Conservation (phyloP, 2,797 vertebrate species). For the Xenentodon cancila region DNA sequence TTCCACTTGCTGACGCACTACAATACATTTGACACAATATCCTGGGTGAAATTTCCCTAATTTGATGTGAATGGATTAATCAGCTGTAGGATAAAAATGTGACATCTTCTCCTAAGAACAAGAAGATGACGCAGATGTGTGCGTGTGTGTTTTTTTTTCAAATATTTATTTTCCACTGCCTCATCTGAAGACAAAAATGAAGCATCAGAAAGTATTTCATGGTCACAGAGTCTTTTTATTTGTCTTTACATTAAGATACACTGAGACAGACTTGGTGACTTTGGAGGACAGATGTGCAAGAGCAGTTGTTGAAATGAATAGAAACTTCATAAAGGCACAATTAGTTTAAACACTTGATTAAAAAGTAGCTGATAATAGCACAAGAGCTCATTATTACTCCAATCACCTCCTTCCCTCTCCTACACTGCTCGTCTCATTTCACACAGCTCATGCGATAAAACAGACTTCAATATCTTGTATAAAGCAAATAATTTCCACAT, state of each 20-base stretch:
- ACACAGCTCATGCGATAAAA: constrained; percentile 44
- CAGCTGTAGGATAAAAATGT: constrained; percentile 23
- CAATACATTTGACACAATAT: constrained; percentile 8
- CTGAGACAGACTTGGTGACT: background rate
- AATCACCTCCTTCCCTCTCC: constrained; percentile 5
- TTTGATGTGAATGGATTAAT: constrained; percentile 24
- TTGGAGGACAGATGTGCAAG: background rate
- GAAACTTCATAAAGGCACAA: background rate
- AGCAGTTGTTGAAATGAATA: background rate
- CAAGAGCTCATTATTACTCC: constrained; percentile 20
- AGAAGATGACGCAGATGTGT: constrained; percentile 51
- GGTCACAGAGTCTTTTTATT: constrained; percentile 2
- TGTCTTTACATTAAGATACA: background rate
- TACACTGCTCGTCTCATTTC: constrained; percentile 39
- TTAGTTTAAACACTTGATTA: background rate
- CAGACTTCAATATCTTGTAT: constrained; percentile 41
- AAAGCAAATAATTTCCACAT: constrained; percentile 39
- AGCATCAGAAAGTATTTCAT: background rate
- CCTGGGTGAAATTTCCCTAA: background rate
- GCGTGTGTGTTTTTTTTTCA: background rate
- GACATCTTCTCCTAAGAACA: constrained; percentile 33
- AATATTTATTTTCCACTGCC: background rate
- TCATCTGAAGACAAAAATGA: constrained; percentile 22
- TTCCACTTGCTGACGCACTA: constrained; percentile 13
- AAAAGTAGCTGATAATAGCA: constrained; percentile 6